Base-by-base conservation (phyloP, 2,113 vertebrate species). In the Archilochus colubris region DNA sequence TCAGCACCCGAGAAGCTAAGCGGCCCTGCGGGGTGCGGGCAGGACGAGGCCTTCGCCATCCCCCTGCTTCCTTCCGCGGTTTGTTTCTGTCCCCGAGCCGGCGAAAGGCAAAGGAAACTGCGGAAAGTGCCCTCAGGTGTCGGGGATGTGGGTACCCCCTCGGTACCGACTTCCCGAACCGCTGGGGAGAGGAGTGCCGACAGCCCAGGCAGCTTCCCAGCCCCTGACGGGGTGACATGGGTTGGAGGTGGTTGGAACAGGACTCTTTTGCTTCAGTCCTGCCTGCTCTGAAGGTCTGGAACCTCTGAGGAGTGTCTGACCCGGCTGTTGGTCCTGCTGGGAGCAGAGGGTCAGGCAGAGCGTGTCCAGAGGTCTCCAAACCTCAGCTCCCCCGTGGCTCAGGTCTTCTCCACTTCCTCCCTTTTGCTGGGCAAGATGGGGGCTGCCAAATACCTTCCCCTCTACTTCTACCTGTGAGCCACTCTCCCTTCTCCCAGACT, bases 81-180 rank as follows among this genome's bases (percentile, higher is more conserved):
- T n/a, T 7, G 1, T 16, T 24, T 14, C 7, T 24, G 67, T 25
- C 57, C 7, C 40, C 4, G 25, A 17, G 43, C 27, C 17, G 18
- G 55, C 43, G 0, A n/a, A 1, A 2, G 73, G 24, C 3, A 30
- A 8, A 17, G 54, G 36, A 64, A 3, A 44, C 62, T 14, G 68
- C 40, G 17, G 68, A 25, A 12, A 4, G 53, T 20, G 53, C 19
- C 23, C 20, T 28, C 27, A 7, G 80, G 44, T 22, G 72, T 4
- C 7, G 44, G 46, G 1, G 55, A 15, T 9, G 22, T 4, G 31
- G 38, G 2, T 7, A 1, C 7, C 1, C 12, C 38, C 36, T 21
- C 9, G 6, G 1, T 10, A 3, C 13, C 2, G 1, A 23, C 40
- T 25, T 31, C 58, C 28, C 6, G 8, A 9, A 6, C 25, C 12